These are phyloP conservation scores for Microdon myrmicae DNA, from an alignment of 2,888 invertebrate species.

Conservation along the genomic window DNA sequence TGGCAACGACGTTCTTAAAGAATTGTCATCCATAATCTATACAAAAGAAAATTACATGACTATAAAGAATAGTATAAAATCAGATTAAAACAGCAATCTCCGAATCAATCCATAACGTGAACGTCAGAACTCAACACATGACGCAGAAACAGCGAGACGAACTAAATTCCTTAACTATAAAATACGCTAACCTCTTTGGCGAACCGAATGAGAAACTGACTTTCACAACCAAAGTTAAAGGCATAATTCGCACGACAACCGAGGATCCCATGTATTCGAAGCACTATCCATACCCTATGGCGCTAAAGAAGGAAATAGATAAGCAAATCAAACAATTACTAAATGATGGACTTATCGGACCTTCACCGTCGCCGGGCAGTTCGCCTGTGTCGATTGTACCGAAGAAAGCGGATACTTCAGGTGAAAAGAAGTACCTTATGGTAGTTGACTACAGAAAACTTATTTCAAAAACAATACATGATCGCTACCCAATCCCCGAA, in stretches of 20 bases:
- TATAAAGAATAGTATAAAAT: constrained; percentile 9
- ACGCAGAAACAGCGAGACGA: constrained; percentile 9
- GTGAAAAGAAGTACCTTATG: constrained; percentile 20
- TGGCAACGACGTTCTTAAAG: constrained; percentile 23
- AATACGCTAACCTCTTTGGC: constrained; percentile 11
- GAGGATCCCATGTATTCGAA: constrained; percentile 19
- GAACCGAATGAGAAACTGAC: constrained; percentile 20
- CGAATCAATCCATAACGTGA: constrained; percentile 11
- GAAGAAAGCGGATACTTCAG: constrained; percentile 16
- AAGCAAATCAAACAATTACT: constrained; percentile 14
- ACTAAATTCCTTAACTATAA: constrained; percentile 5
- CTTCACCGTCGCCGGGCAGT: constrained; percentile 17
- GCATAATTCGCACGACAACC: constrained; percentile 13
- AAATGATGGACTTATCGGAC: constrained; percentile 13
- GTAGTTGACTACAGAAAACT: constrained; percentile 24
- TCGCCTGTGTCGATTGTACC: constrained; percentile 17
- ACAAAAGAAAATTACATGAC: constrained; percentile 17
- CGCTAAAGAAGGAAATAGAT: constrained; percentile 7
- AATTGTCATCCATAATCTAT: constrained; percentile 20
- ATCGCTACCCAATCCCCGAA: constrained; percentile 17
- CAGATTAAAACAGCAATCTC: too few relatives aligned
- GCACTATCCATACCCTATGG: constrained; percentile 20
- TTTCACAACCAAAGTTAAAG: constrained; percentile 9
- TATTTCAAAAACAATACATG: constrained; percentile 18
- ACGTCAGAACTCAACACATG: constrained; percentile 18